phyloP scores from a whole-genome alignment of 2,797 vertebrate species.

The Acanthiza pusilla region DNA sequence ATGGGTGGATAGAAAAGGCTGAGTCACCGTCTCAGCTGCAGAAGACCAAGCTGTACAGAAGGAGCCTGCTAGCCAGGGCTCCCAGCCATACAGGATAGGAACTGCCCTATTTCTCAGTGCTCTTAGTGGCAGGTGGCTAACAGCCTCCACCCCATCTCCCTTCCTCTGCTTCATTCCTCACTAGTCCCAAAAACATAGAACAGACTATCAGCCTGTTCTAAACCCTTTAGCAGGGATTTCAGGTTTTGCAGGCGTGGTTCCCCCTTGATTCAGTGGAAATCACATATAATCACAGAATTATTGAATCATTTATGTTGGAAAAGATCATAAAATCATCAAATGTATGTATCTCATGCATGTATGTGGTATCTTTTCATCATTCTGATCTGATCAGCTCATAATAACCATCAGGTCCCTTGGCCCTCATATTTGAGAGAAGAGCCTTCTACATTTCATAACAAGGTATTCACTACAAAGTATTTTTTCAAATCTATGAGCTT shows the following conservation, averaged over 20 bases:
- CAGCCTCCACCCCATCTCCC: neutral
- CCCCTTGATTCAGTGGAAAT: neutral
- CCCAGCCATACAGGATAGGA: slow-evolving; percentile 21
- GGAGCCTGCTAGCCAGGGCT: slow-evolving; percentile 32
- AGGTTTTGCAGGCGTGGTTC: neutral
- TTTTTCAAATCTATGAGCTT: neutral
- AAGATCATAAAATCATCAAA: neutral
- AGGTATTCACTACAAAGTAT: neutral
- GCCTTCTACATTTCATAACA: neutral
- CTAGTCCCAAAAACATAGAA: neutral
- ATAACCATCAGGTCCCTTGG: neutral
- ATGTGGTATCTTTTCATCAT: neutral
- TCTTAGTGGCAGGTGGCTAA: slow-evolving; percentile 31
- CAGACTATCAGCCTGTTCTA: neutral
- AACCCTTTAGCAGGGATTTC: neutral
- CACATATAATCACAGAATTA: neutral
- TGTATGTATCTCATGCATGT: neutral
- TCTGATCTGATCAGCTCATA: neutral
- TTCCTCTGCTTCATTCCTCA: slow-evolving; percentile 6
- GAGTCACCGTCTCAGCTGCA: slow-evolving; percentile 56
- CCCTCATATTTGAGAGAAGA: neutral
- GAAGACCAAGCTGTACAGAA: slow-evolving; percentile 28
- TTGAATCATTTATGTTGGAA: neutral
- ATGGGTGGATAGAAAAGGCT: slow-evolving; percentile 54
- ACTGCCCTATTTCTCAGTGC: neutral